Evolutionary conservation across 2,797 vertebrate species (phyloP).

Genomic region (Chaetodon trifasciatus): DNA sequence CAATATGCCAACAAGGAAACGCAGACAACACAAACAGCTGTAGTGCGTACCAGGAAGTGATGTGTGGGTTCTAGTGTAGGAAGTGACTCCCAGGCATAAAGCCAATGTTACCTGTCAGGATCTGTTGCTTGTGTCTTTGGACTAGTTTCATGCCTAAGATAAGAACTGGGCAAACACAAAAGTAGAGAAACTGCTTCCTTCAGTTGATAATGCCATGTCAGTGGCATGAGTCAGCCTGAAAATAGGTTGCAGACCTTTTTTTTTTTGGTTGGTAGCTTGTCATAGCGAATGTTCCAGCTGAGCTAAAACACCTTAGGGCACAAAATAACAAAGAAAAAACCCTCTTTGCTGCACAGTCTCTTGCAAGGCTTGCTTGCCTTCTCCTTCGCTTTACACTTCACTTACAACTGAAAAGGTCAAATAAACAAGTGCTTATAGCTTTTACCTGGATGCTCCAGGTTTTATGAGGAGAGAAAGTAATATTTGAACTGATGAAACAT

Average conservation of each 20-base stretch:
- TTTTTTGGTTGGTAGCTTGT: background rate
- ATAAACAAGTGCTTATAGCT: background rate
- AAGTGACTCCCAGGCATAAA: background rate
- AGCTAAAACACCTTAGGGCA: background rate
- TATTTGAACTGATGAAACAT: background rate
- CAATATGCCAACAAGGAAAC: conserved; percentile 21
- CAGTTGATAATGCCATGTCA: background rate
- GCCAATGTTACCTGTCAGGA: background rate
- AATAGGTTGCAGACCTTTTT: background rate
- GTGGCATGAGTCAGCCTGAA: conserved; percentile 10
- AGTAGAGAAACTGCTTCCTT: background rate
- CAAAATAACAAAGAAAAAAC: background rate
- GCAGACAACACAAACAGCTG: background rate
- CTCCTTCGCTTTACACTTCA: background rate
- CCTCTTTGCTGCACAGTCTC: background rate
- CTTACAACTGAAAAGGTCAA: background rate
- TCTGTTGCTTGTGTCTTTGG: conserved; percentile 2
- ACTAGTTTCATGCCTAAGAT: background rate
- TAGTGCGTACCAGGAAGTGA: conserved; percentile 2
- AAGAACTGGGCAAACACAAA: background rate
- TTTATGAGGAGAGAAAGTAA: background rate
- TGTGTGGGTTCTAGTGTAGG: background rate
- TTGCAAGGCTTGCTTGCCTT: background rate
- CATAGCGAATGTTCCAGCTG: background rate
- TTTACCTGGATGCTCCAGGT: background rate